Percentiles rank a stretch among this genome's conserved stretches.
phyloP scores from a whole-genome alignment of 1,140 invertebrate species.

The Chironomus striatipennis region DNA sequence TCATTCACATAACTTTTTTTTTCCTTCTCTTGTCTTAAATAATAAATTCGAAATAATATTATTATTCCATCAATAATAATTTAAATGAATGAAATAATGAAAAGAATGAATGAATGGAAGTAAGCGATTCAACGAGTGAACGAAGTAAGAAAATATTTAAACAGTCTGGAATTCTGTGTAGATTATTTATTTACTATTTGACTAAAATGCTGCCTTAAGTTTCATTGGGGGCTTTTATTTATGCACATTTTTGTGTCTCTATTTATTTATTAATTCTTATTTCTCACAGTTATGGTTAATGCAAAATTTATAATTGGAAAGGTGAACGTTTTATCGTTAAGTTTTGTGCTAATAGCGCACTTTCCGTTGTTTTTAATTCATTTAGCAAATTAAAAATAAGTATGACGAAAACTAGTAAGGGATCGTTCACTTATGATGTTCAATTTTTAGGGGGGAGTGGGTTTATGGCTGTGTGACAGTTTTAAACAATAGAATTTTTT shows the following conservation, averaged over 20 bases:
- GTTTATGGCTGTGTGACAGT: no score
- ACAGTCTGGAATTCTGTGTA: slow-evolving; percentile 2
- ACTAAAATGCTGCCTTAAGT: no score
- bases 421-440: no score
- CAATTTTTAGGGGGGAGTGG: no score
- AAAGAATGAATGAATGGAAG: not conserved
- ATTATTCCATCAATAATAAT: slow-evolving; percentile 18
- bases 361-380: no score
- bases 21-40: not conserved
- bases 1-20: not conserved
- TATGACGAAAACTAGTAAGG: no score
- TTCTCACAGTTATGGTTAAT: not conserved
- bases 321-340: no score
- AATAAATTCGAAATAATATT: slow-evolving; percentile 15
- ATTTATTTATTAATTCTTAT: not conserved
- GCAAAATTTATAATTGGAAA: not conserved
- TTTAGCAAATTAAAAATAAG: no score
- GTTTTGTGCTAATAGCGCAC: no score
- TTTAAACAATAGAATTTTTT: no score
- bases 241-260: not conserved
- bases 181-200: not conserved
- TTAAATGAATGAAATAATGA: not conserved
- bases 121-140: not conserved
- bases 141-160: not conserved
- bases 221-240: not conserved